Conservation (phyloP, 2,113 vertebrate species). For the Phrynosoma blainvillii region DNA sequence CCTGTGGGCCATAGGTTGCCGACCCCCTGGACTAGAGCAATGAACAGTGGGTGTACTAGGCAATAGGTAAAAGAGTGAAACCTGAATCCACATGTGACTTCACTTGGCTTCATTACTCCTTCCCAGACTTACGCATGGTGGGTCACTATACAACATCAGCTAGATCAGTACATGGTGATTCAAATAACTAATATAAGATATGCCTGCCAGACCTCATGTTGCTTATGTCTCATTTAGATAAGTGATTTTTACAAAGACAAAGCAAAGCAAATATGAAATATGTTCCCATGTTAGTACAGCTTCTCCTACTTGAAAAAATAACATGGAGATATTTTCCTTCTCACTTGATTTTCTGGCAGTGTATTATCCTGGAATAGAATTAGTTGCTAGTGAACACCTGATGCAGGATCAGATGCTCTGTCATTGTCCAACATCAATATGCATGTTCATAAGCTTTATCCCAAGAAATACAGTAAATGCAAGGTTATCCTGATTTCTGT, state of each 20-base stretch:
- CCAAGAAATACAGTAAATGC: conserved; percentile 16
- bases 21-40: too few relatives aligned
- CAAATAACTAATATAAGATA: neutral
- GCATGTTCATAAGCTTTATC: conserved; percentile 26
- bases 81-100: neutral
- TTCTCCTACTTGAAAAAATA: conserved; percentile 26
- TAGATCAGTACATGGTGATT: too few relatives aligned
- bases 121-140: neutral
- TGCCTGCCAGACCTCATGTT: neutral
- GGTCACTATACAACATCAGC: neutral
- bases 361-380: conserved; percentile 17
- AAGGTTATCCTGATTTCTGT: conserved; percentile 61
- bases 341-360: conserved; percentile 27
- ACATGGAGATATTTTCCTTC: neutral
- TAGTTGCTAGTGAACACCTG: neutral
- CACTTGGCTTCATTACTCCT: neutral
- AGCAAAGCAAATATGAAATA: conserved; percentile 6
- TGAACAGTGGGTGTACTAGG: neutral
- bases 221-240: neutral
- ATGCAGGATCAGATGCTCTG: neutral
- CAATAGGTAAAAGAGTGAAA: neutral
- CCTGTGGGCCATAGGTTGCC: too few relatives aligned
- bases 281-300: neutral
- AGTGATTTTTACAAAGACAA: neutral
- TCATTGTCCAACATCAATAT: neutral